Evolutionary conservation across 2,113 vertebrate genomes (phyloP).

Genomic region (Eolophus roseicapilla): DNA sequence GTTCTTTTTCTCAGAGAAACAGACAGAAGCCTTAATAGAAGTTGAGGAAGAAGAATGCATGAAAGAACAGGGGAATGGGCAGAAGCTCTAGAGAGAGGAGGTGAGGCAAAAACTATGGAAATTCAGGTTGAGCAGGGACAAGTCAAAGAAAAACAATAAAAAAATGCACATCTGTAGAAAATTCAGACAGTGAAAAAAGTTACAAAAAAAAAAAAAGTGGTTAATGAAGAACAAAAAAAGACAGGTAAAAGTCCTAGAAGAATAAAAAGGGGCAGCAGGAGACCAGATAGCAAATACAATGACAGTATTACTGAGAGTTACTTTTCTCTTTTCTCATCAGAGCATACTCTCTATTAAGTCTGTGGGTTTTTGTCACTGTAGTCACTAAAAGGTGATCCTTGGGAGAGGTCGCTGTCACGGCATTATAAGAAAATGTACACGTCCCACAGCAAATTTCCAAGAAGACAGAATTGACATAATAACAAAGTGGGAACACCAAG

Average conservation of each 20-base stretch:
- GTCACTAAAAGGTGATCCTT: neutral
- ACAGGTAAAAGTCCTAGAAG: neutral
- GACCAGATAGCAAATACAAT: neutral
- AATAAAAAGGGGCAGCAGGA: neutral
- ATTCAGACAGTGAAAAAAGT: neutral
- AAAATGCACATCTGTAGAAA: neutral
- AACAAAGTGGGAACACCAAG: neutral
- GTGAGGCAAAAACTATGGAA: neutral
- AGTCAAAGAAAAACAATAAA: neutral
- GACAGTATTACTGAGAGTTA: neutral
- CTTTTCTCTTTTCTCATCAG: neutral
- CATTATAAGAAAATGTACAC: neutral
- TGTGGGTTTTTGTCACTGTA: neutral
- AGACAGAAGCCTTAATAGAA: neutral
- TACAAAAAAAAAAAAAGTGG: neutral
- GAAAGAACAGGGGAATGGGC: neutral
- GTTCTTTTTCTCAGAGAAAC: neutral
- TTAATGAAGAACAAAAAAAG: neutral
- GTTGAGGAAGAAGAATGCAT: neutral
- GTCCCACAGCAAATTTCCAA: neutral
- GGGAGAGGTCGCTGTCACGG: neutral
- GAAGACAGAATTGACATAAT: neutral
- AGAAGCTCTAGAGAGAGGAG: neutral
- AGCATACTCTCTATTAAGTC: neutral
- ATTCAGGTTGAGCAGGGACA: neutral